These are phyloP conservation scores for Trichonephila clavipes DNA, from an alignment of 1,140 invertebrate species.

Conservation along the genomic window DNA sequence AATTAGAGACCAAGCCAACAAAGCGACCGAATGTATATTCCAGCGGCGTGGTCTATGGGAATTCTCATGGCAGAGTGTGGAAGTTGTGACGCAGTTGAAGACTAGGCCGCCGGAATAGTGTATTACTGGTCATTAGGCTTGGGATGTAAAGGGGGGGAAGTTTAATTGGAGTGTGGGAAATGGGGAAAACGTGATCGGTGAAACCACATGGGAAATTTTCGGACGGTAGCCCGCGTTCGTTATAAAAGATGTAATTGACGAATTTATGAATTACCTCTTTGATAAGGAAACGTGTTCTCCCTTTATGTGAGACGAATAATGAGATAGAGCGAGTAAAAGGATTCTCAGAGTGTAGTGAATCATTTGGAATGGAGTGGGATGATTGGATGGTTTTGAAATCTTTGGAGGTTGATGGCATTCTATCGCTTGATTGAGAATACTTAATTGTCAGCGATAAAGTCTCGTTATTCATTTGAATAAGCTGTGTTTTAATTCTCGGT, in stretches of 20 bases:
- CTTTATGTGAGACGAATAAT: conserved; percentile 29
- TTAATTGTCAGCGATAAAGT: too few relatives aligned
- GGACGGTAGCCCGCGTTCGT: neutral
- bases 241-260: conserved; percentile 41
- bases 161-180: conserved; percentile 46
- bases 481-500: too few relatives aligned
- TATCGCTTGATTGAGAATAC: neutral
- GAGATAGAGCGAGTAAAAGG: neutral
- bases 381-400: neutral
- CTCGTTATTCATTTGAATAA: too few relatives aligned
- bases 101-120: neutral
- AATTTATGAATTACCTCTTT: conserved; percentile 37
- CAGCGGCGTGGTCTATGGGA: conserved; percentile 17
- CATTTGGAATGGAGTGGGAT: neutral
- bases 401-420: neutral
- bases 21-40: conserved; percentile 12
- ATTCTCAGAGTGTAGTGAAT: neutral
- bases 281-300: conserved; percentile 49
- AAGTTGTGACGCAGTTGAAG: conserved; percentile 10
- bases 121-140: conserved; percentile 38
- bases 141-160: conserved; percentile 21
- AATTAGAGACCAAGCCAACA: conserved; percentile 2
- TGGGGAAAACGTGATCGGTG: conserved; percentile 37
- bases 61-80: conserved; percentile 10
- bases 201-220: conserved; percentile 39